Evolutionary conservation across 1,140 invertebrate species (phyloP).

Genomic region (Zaprionus camerounensis): DNA sequence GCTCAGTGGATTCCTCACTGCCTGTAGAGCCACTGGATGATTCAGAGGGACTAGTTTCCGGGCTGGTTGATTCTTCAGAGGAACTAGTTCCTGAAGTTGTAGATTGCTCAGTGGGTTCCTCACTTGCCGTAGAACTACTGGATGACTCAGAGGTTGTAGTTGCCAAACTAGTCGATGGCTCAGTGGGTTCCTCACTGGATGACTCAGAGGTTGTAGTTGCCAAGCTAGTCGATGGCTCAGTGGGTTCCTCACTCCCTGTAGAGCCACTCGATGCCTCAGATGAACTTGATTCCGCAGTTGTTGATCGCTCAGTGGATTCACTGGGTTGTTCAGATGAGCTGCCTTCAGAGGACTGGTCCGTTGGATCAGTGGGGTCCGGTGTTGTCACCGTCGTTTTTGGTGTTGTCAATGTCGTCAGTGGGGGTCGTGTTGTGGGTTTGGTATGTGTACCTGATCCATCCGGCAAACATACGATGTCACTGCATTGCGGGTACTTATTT

Average conservation of each 20-base stretch:
- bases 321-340: background rate
- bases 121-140: background rate
- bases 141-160: background rate
- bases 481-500: constrained; percentile 17
- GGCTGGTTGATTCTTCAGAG: background rate
- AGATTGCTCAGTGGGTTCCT: background rate
- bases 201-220: background rate
- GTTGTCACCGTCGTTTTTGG: constrained; percentile 5
- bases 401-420: constrained; percentile 13
- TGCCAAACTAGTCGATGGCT: background rate
- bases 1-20: background rate
- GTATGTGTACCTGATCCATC: constrained; percentile 6
- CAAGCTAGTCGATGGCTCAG: background rate
- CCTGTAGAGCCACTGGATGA: background rate
- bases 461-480: constrained; percentile 27
- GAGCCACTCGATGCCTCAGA: background rate
- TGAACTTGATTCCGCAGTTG: background rate
- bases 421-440: constrained; percentile 11
- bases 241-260: background rate
- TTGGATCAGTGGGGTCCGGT: background rate
- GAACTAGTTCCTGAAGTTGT: background rate
- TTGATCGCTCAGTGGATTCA: background rate
- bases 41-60: background rate
- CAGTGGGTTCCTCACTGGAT: background rate
- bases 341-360: background rate